Base-by-base conservation (phyloP, 2,888 invertebrate species). In the Scrobipalpa costella region DNA sequence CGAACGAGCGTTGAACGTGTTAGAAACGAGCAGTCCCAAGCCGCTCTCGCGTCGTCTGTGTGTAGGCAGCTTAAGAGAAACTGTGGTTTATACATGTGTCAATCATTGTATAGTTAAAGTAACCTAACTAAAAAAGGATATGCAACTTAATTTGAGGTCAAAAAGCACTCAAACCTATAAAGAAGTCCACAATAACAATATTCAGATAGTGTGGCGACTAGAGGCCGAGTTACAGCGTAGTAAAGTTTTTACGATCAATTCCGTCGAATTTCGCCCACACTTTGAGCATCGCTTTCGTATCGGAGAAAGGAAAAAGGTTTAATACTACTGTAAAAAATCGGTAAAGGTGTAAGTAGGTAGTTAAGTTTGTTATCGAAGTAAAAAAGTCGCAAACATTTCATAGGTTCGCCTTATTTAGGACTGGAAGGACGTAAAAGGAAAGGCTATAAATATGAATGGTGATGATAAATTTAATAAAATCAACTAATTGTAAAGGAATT, bases 191-290 rank as follows among this genome's bases (percentile, higher is more conserved):
- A 44, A 63, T 55, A 52, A 57, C 27, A 61, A 64, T 64, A 61
- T 61, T 59, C 64, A 21, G 50, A 64, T 64, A 59, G 64, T 62
- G 36, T 27, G 2, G 15, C 44, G 44, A 44, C 44, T 44, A 44
- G 50, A 21, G 50, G 2, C 38, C 49, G 44, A 61, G 57, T 61
- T 57, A 61, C 38, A 34, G 44, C 44, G 27, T 38, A 61, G 15
- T 64, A 64, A 64, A 61, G 11, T 57, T 61, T 64, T 64, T 64
- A 64, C 33, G 64, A 49, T 27, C 57, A 49, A 38, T 15, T 57
- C 27, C 9, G 40, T 33, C 61, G 57, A 34, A 21, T 57, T 61
- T 55, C 52, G 47, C 27, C 38, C 33, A 13, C 57, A 49, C 44
- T 57, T 40, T 40, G 44, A 59, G n/a, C 27, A 55, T 34, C 34